Percentiles rank a stretch among this genome's conserved stretches.
Conservation (phyloP, 2,113 vertebrate species). For the Pyxicephalus adspersus region DNA sequence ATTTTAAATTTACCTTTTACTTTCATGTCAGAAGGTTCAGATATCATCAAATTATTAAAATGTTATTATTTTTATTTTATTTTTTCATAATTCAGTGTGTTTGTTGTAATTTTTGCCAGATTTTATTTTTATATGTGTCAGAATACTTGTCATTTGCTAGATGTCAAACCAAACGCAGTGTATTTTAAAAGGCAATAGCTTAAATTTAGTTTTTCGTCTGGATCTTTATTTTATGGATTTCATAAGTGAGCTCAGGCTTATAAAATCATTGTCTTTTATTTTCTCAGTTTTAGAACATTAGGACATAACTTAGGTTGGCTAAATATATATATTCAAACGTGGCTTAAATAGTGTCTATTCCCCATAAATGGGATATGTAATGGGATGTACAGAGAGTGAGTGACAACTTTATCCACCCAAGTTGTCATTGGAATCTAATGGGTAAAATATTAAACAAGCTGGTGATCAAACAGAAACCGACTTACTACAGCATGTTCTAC, state of each 20-base stretch:
- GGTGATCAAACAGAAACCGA: too few relatives aligned
- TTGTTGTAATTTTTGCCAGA: conserved; percentile 40
- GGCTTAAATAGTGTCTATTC: too few relatives aligned
- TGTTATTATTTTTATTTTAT: conserved; percentile 57
- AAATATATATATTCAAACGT: too few relatives aligned
- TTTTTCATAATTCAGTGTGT: conserved; percentile 58
- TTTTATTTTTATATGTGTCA: conserved; percentile 11
- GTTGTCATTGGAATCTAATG: too few relatives aligned
- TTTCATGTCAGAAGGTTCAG: conserved; percentile 67
- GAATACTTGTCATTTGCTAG: not conserved
- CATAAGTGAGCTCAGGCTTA: not conserved
- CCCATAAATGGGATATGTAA: too few relatives aligned
- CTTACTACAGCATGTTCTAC: too few relatives aligned
- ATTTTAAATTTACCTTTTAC: conserved; percentile 66
- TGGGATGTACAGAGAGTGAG: too few relatives aligned
- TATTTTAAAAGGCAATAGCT: conserved; percentile 31
- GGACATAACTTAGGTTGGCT: too few relatives aligned
- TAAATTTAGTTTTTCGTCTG: not conserved
- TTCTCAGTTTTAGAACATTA: too few relatives aligned
- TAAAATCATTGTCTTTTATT: too few relatives aligned
- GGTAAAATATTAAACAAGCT: too few relatives aligned
- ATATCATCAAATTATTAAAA: conserved; percentile 69
- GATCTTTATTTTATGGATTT: not conserved
- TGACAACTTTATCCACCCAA: too few relatives aligned
- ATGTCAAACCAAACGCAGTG: conserved; percentile 2